Evolutionary conservation across 2,888 invertebrate species (phyloP).

Genomic region (Linnaemya vulpina): DNA sequence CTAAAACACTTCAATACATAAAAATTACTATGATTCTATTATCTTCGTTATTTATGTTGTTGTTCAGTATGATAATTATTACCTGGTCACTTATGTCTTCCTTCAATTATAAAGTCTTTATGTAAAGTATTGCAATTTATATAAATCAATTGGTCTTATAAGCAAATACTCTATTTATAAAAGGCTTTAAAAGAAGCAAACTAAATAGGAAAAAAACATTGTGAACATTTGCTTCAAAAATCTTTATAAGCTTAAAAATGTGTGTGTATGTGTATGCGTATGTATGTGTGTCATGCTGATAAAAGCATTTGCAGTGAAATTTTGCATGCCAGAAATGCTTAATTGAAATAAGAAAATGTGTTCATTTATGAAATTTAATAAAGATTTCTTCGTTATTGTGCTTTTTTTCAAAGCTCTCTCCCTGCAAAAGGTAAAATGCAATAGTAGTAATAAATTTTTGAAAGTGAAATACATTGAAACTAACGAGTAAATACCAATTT

Average conservation of each 20-base stretch:
- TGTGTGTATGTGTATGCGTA: too few relatives aligned
- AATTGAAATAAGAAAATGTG: slow-evolving; percentile 48
- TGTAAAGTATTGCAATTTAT: not conserved
- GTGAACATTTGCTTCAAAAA: slow-evolving; percentile 13
- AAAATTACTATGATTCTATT: too few relatives aligned
- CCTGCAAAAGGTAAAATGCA: slow-evolving; percentile 35
- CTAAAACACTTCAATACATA: too few relatives aligned
- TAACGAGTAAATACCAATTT: slow-evolving; percentile 69
- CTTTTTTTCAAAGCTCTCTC: not conserved
- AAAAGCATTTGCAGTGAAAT: slow-evolving; percentile 34
- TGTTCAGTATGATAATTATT: not conserved
- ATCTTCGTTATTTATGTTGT: too few relatives aligned
- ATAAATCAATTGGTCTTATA: slow-evolving; percentile 36
- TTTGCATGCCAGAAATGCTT: slow-evolving; percentile 18
- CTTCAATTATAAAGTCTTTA: not conserved
- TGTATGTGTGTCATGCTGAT: slow-evolving; percentile 17
- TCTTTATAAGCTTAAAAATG: slow-evolving; percentile 9
- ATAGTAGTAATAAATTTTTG: slow-evolving; percentile 61
- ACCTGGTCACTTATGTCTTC: slow-evolving; percentile 10
- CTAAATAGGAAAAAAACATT: slow-evolving; percentile 26
- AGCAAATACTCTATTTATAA: slow-evolving; percentile 15
- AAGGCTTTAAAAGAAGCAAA: slow-evolving; percentile 32
- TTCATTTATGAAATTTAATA: slow-evolving; percentile 57
- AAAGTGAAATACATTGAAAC: slow-evolving; percentile 52
- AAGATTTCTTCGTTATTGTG: not conserved